Conservation (phyloP, 2,113 vertebrate species). For the Sapajus apella region DNA sequence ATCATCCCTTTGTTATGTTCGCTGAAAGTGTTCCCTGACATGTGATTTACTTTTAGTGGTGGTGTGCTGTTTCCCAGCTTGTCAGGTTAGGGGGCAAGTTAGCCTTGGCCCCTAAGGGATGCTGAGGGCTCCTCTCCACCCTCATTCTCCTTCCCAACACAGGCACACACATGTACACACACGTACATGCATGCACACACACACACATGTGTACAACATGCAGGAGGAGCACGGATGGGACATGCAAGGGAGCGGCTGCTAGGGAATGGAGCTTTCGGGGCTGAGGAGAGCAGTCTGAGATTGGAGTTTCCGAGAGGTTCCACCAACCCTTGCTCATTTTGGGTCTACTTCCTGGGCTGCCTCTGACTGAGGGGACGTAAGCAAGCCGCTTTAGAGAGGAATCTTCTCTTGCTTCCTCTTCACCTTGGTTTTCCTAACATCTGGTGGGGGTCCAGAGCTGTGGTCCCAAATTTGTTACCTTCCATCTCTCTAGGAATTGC, state of each 20-base stretch:
- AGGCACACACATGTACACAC: rapidly evolving
- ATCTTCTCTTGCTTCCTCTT: not conserved
- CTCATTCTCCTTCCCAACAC: not conserved
- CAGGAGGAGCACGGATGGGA: not conserved
- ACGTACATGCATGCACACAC: rapidly evolving
- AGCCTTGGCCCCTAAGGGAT: not conserved
- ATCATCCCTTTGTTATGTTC: not conserved
- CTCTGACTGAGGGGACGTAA: rapidly evolving
- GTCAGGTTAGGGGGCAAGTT: not conserved
- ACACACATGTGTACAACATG: rapidly evolving
- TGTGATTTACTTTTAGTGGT: not conserved
- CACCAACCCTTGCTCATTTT: rapidly evolving
- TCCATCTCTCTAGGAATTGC: not conserved
- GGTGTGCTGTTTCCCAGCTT: not conserved
- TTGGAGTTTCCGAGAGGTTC: rapidly evolving
- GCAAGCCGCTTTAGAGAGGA: not conserved
- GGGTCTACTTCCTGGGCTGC: not conserved
- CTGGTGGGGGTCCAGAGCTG: not conserved
- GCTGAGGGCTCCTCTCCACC: not conserved
- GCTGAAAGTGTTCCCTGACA: not conserved
- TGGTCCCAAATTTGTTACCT: rapidly evolving
- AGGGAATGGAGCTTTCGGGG: not conserved
- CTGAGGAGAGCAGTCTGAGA: rapidly evolving
- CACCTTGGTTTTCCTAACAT: not conserved
- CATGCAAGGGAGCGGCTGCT: rapidly evolving